Conservation (phyloP, 2,113 vertebrate genomes). For the Corvus hawaiiensis region DNA sequence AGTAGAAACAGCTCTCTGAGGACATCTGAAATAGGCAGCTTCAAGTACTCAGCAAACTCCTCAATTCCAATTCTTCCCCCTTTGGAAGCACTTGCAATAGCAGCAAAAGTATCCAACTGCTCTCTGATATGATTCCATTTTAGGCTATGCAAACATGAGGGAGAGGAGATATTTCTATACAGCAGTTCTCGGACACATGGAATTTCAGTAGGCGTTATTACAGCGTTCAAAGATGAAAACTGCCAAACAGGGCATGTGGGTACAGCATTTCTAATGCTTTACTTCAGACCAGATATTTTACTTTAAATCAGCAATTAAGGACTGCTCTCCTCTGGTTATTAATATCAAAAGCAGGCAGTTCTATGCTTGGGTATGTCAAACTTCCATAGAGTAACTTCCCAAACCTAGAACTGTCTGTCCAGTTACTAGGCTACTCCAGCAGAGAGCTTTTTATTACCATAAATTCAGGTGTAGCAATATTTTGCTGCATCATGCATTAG, state of each 20-base stretch:
- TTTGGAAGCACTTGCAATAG: slow-evolving; percentile 84
- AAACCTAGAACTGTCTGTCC: background rate
- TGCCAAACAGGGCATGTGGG: background rate
- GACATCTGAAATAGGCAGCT: slow-evolving; percentile 83
- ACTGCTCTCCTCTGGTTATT: background rate
- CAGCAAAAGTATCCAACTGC: slow-evolving; percentile 86
- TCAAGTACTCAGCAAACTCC: slow-evolving; percentile 88
- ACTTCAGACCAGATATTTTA: background rate
- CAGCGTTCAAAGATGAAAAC: background rate
- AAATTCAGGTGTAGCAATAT: background rate
- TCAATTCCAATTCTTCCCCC: slow-evolving; percentile 91
- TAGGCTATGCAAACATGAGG: slow-evolving; percentile 72
- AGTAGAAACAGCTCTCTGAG: slow-evolving; percentile 89
- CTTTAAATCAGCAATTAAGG: background rate
- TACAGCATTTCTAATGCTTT: background rate
- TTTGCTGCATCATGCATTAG: background rate
- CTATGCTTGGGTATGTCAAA: background rate
- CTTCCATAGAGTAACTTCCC: background rate
- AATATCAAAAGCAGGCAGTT: background rate
- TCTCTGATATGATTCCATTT: slow-evolving; percentile 90
- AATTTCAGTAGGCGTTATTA: slow-evolving; percentile 6
- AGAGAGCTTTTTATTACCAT: background rate
- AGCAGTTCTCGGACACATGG: background rate
- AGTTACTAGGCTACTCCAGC: background rate
- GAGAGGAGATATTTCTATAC: slow-evolving; percentile 8